A percentile compares a stretch with the other conserved stretches of the same genome.
These are phyloP conservation scores for Pygoscelis antarcticus DNA, from an alignment of 2,113 vertebrate species.

Conservation along the genomic window DNA sequence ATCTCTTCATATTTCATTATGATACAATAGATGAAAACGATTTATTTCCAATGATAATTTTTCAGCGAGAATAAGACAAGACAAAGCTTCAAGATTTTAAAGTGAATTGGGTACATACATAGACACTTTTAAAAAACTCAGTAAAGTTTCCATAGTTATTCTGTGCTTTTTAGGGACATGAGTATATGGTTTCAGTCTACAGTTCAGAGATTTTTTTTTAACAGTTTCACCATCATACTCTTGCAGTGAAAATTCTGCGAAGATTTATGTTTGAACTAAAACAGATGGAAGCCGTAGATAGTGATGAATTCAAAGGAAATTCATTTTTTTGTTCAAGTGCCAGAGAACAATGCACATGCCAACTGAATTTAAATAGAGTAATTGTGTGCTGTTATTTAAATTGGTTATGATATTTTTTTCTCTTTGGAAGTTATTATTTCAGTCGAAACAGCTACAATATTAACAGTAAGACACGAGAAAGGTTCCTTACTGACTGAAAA, in stretches of 20 bases:
- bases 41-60: background rate
- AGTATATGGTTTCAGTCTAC: background rate
- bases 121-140: background rate
- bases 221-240: background rate
- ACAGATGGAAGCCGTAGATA: constrained; percentile 55
- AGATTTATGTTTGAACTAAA: constrained; percentile 28
- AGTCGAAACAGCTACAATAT: background rate
- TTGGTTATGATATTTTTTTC: background rate
- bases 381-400: constrained; percentile 25
- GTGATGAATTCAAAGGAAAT: constrained; percentile 36
- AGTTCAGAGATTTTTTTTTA: background rate
- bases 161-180: background rate
- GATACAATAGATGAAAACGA: background rate
- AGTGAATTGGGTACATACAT: background rate
- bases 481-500: background rate
- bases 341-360: constrained; percentile 21
- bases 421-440: background rate
- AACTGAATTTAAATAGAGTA: constrained; percentile 34
- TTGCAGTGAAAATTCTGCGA: constrained; percentile 16
- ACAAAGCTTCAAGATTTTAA: background rate
- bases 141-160: background rate
- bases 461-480: background rate
- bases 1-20: background rate
- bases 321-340: background rate
- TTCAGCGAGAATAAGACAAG: background rate